Evolutionary conservation across 2,113 vertebrate species (phyloP).

Genomic region (Trichechus manatus): DNA sequence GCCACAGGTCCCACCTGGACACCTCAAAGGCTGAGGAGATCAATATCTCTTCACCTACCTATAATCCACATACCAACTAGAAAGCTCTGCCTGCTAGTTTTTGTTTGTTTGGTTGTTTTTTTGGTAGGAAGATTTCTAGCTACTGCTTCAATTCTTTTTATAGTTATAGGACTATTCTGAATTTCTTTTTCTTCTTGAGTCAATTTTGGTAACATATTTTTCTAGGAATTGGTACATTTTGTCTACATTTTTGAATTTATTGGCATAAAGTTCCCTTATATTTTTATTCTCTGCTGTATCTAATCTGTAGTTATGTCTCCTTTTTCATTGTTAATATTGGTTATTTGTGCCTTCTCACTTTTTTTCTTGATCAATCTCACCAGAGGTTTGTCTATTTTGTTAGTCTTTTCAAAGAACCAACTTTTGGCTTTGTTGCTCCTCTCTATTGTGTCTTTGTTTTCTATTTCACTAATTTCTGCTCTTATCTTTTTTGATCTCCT

Average conservation of each 20-base stretch:
- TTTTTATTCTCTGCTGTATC: slow-evolving; percentile 56
- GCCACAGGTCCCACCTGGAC: slow-evolving; percentile 34
- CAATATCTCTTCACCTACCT: slow-evolving; percentile 45
- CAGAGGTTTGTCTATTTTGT: too few species aligned
- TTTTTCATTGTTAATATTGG: slow-evolving; percentile 65
- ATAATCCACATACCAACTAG: slow-evolving; percentile 25
- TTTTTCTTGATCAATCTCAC: too few species aligned
- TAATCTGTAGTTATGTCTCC: slow-evolving; percentile 77
- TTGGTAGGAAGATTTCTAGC: slow-evolving; percentile 60
- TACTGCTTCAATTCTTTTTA: slow-evolving; percentile 32
- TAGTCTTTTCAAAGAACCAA: too few species aligned
- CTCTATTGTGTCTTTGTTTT: too few species aligned
- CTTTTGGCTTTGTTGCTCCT: too few species aligned
- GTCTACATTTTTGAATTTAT: slow-evolving; percentile 30
- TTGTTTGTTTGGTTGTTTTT: slow-evolving; percentile 42
- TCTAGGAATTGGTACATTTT: slow-evolving; percentile 61
- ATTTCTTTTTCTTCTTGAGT: slow-evolving; percentile 68
- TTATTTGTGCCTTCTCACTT: too few species aligned
- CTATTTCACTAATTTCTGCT: too few species aligned
- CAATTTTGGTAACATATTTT: slow-evolving; percentile 58
- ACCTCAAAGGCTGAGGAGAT: slow-evolving; percentile 20
- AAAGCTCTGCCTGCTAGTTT: slow-evolving; percentile 50
- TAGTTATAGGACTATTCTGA: slow-evolving; percentile 30
- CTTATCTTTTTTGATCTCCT: too few species aligned
- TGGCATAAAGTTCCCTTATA: slow-evolving; percentile 53